Conservation (phyloP, 2,113 vertebrate genomes). For the Balaeniceps rex region DNA sequence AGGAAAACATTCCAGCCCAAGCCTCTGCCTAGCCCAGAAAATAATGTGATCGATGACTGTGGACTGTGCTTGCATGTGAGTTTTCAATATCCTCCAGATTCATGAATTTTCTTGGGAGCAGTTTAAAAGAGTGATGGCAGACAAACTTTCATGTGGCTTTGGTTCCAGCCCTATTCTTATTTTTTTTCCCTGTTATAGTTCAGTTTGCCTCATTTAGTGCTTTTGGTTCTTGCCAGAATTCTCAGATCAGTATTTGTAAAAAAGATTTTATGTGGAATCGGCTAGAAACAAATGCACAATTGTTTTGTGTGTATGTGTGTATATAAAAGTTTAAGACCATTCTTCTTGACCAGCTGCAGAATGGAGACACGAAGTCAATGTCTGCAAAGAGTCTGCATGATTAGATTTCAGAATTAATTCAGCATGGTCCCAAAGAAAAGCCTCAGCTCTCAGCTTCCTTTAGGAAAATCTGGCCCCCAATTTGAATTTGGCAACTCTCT, state of each 20-base stretch:
- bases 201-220: background rate
- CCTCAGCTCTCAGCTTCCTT: background rate
- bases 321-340: background rate
- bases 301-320: background rate
- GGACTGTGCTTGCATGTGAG: background rate
- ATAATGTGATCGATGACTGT: background rate
- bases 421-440: background rate
- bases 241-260: background rate
- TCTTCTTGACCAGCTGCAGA: background rate
- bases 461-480: background rate
- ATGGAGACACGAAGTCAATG: background rate
- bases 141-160: background rate
- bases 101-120: background rate
- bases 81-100: background rate
- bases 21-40: background rate
- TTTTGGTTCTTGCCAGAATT: background rate
- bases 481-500: background rate
- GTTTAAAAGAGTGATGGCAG: background rate
- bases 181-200: background rate
- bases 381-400: background rate
- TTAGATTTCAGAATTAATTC: background rate
- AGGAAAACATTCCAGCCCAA: background rate
- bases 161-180: background rate
- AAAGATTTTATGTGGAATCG: background rate
- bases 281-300: background rate